These are phyloP conservation scores for Hanleya hanleyi DNA, from an alignment of 2,888 invertebrate species.

Conservation along the genomic window DNA sequence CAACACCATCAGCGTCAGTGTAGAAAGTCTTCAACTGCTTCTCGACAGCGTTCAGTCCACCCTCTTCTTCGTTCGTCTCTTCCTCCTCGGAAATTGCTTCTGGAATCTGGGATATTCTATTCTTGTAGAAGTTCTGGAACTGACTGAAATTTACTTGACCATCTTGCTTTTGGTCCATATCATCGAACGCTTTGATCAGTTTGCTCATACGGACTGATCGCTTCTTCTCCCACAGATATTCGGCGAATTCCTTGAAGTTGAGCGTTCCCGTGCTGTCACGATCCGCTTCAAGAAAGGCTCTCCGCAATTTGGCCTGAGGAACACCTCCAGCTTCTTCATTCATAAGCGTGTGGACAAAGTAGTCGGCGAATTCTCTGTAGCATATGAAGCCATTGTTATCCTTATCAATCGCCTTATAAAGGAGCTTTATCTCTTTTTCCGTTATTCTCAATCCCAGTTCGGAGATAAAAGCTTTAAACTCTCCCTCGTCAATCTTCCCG, in stretches of 20 bases:
- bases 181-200: constrained; percentile 29
- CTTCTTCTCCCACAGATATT: constrained; percentile 31
- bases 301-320: constrained; percentile 20
- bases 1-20: constrained; percentile 23
- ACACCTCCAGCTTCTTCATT: constrained; percentile 16
- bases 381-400: constrained; percentile 19
- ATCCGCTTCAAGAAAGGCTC: constrained; percentile 39
- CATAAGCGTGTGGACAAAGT: constrained; percentile 33
- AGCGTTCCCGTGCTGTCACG: constrained; percentile 32
- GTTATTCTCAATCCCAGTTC: constrained; percentile 33
- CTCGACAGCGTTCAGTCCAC: constrained; percentile 14
- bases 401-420: constrained; percentile 31
- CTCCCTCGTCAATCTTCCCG: constrained; percentile 34
- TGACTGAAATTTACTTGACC: constrained; percentile 30
- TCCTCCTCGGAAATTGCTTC: not conserved
- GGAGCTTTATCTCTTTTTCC: constrained; percentile 22
- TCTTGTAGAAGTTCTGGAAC: constrained; percentile 26
- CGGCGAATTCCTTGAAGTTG: constrained; percentile 39
- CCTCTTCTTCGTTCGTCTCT: constrained; percentile 1
- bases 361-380: constrained; percentile 35
- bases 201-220: constrained; percentile 14
- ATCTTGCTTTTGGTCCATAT: constrained; percentile 19
- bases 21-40: constrained; percentile 13
- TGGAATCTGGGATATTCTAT: constrained; percentile 3
- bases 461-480: constrained; percentile 32